These are phyloP conservation scores for Hycleus cichorii DNA, from an alignment of 1,140 invertebrate genomes.

Conservation along the genomic window DNA sequence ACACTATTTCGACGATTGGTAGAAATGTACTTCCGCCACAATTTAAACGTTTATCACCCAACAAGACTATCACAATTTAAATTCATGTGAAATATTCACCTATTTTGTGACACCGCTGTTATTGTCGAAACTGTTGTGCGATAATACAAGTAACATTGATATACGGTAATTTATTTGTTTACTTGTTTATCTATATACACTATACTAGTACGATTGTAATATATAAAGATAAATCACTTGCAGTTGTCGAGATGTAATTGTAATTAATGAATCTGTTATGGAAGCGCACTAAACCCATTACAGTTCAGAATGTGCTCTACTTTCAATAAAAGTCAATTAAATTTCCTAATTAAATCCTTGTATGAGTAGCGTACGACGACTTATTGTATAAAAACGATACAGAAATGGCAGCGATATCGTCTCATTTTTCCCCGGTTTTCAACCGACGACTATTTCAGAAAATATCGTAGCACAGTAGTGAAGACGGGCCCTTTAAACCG, in stretches of 20 bases:
- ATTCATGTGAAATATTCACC: too few species aligned
- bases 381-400: conserved; percentile 28
- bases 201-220: background rate
- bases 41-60: too few species aligned
- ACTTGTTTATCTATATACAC: too few species aligned
- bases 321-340: conserved; percentile 37
- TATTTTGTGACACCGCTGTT: too few species aligned
- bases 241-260: conserved; percentile 9
- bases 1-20: conserved; percentile 7
- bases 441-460: too few species aligned
- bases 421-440: too few species aligned
- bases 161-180: too few species aligned
- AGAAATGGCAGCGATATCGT: conserved; percentile 35
- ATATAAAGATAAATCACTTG: conserved; percentile 22
- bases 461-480: background rate
- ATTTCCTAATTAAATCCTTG: conserved; percentile 39
- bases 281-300: conserved; percentile 22
- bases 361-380: conserved; percentile 25
- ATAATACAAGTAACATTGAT: too few species aligned
- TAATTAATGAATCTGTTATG: conserved; percentile 23
- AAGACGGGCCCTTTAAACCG: conserved; percentile 1
- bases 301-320: conserved; percentile 15
- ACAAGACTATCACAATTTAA: too few species aligned
- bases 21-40: too few species aligned
- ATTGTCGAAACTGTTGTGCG: too few species aligned